phyloP scores from a whole-genome alignment of 2,797 vertebrate genomes.

The Pelochelys cantorii region DNA sequence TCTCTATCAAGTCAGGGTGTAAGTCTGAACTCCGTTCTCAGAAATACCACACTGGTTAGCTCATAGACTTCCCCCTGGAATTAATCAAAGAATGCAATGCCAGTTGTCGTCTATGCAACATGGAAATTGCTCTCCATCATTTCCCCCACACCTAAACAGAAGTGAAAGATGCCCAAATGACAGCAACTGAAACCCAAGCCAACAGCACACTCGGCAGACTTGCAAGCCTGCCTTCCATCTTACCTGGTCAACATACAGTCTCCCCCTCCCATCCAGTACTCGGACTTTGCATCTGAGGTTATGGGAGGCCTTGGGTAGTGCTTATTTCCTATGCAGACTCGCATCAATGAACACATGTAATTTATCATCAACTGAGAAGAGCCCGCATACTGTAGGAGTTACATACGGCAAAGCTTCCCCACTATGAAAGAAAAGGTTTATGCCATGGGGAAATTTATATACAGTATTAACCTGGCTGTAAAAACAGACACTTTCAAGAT shows the following conservation, averaged over 20 bases:
- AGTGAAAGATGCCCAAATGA: not conserved
- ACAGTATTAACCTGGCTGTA: not conserved
- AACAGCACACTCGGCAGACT: not conserved
- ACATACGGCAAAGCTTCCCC: not conserved
- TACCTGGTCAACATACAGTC: not conserved
- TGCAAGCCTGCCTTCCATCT: not conserved
- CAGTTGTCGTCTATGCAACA: not conserved
- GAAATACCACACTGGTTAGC: not conserved
- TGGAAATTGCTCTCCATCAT: not conserved
- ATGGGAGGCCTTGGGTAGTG: not conserved
- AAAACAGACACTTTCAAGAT: not conserved
- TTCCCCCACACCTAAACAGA: not conserved
- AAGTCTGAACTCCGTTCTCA: not conserved
- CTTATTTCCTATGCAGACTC: not conserved
- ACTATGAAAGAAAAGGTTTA: not conserved
- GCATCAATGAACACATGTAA: not conserved
- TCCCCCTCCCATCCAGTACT: not conserved
- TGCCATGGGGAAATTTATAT: accelerated
- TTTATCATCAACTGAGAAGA: not conserved
- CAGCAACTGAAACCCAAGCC: not conserved
- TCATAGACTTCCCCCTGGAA: not conserved
- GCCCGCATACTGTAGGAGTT: accelerated
- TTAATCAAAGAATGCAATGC: not conserved
- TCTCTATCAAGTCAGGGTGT: conserved; percentile 43
- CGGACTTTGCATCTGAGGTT: not conserved